phyloP scores from a whole-genome alignment of 2,888 invertebrate species.

The Notodonta dromedarius region DNA sequence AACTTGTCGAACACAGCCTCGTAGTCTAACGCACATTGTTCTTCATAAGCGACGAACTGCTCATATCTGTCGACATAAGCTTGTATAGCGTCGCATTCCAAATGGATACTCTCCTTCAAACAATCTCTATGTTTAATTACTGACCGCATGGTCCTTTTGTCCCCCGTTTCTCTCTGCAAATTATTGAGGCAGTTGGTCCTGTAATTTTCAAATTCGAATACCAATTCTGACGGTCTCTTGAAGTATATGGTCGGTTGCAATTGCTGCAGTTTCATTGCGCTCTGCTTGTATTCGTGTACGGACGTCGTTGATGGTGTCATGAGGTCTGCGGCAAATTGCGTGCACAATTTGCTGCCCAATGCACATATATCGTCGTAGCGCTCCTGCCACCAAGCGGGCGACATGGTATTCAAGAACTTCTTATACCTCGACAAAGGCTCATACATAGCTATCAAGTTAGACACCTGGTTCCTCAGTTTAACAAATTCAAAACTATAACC shows the following conservation, averaged over 20 bases:
- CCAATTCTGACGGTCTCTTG: constrained; percentile 36
- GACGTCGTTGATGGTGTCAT: constrained; percentile 12
- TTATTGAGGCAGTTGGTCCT: constrained; percentile 46
- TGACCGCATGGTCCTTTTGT: constrained; percentile 22
- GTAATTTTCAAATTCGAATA: constrained; percentile 32
- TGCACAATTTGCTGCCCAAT: background rate
- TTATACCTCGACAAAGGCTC: constrained; percentile 41
- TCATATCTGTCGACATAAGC: constrained; percentile 25
- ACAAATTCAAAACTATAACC: constrained; percentile 34
- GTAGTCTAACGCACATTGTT: constrained; percentile 36
- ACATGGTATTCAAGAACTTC: constrained; percentile 38
- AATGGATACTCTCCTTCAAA: constrained; percentile 25
- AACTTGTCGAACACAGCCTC: constrained; percentile 38
- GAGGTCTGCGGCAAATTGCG: constrained; percentile 9
- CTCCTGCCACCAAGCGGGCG: constrained; percentile 37
- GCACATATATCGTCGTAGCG: constrained; percentile 17
- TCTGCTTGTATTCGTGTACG: constrained; percentile 22
- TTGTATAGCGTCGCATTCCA: constrained; percentile 30
- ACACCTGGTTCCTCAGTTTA: constrained; percentile 41
- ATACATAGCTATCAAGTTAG: constrained; percentile 29
- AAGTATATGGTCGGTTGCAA: constrained; percentile 35
- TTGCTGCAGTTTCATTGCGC: constrained; percentile 13
- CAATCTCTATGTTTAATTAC: constrained; percentile 28
- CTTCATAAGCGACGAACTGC: constrained; percentile 28
- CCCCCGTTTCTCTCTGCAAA: constrained; percentile 38